Evolutionary conservation across 1,140 invertebrate species (phyloP).

Genomic region (Ips typographus): DNA sequence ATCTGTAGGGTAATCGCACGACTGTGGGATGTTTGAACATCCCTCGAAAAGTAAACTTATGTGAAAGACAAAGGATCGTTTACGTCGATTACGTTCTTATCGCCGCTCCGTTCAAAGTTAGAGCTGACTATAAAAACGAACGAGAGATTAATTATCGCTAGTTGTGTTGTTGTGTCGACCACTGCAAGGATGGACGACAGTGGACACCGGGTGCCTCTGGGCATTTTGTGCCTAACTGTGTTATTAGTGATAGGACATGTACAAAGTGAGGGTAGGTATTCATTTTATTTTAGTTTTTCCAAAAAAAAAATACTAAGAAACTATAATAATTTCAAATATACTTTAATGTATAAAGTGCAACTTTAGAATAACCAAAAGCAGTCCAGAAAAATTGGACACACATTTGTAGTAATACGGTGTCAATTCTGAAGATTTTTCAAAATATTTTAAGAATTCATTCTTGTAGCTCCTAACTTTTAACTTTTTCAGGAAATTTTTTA

Average conservation of each 20-base stretch:
- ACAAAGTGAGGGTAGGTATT: conserved; percentile 19
- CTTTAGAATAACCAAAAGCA: too few species aligned
- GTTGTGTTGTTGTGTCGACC: conserved; percentile 17
- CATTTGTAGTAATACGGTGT: too few species aligned
- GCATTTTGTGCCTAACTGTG: conserved; percentile 13
- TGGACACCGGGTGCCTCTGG: conserved; percentile 10
- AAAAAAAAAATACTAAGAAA: too few species aligned
- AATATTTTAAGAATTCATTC: too few species aligned
- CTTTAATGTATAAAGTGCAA: too few species aligned
- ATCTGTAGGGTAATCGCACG: too few species aligned
- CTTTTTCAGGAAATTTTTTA: too few species aligned
- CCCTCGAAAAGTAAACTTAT: not conserved
- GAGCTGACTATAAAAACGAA: conserved; percentile 22
- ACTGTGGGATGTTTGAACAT: too few species aligned
- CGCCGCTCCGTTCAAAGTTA: conserved; percentile 15
- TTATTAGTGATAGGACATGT: conserved; percentile 19
- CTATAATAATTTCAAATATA: too few species aligned
- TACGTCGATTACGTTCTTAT: conserved; percentile 17
- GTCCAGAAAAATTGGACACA: too few species aligned
- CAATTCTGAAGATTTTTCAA: too few species aligned
- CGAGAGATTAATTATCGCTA: conserved; percentile 20
- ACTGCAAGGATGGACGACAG: conserved; percentile 22
- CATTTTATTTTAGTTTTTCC: not conserved
- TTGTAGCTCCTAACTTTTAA: too few species aligned
- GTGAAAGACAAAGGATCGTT: conserved; percentile 13